Evolutionary conservation across 2,113 vertebrate genomes (phyloP).

Genomic region (Tenrec ecaudatus): DNA sequence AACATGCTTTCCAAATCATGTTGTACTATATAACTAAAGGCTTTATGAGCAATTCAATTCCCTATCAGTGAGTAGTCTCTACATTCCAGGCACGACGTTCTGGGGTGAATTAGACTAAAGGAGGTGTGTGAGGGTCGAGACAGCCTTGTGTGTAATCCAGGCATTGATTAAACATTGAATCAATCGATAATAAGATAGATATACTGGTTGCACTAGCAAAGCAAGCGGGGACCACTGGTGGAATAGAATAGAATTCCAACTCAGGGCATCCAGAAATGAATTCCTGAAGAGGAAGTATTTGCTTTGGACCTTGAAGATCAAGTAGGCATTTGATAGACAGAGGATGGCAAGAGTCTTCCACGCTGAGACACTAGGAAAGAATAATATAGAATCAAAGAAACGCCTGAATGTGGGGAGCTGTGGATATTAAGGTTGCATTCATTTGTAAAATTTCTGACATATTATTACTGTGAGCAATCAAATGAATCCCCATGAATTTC

Average conservation of each 20-base stretch:
- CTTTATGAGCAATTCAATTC: not conserved
- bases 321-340: not conserved
- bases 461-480: not conserved
- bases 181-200: conserved; percentile 6
- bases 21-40: not conserved
- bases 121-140: not conserved
- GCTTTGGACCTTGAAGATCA: not conserved
- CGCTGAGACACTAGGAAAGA: not conserved
- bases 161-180: not conserved
- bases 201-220: not conserved
- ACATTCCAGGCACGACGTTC: not conserved
- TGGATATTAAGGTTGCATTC: not conserved
- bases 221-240: not conserved
- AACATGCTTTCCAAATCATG: conserved; percentile 42
- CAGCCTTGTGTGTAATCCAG: not conserved
- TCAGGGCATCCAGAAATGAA: not conserved
- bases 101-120: not conserved
- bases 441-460: not conserved
- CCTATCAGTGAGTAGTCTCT: not conserved
- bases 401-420: not conserved
- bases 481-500: not conserved
- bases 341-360: not conserved
- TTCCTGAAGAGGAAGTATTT: not conserved
- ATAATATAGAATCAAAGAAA: not conserved
- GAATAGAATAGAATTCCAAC: not conserved